Conservation (phyloP, 2,113 vertebrate genomes). For the Alaudala cheleensis region DNA sequence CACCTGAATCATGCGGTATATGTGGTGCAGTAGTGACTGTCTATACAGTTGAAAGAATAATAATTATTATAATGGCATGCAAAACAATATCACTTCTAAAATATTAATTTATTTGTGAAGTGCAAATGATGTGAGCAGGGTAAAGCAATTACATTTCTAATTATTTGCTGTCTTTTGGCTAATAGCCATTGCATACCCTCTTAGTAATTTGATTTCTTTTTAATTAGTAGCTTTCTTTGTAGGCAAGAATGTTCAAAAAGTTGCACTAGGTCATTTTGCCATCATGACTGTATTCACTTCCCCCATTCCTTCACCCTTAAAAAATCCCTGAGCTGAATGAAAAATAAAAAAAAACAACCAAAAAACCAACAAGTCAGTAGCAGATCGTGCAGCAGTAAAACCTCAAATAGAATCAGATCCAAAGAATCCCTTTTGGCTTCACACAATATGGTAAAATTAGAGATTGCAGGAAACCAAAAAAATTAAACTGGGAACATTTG, state of each 20-base stretch:
- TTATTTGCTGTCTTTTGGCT: slow-evolving; percentile 53
- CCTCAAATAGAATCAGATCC: slow-evolving; percentile 76
- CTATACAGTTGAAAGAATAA: background rate
- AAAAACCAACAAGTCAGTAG: slow-evolving; percentile 57
- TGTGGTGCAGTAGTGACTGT: background rate
- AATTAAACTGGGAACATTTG: slow-evolving; percentile 77
- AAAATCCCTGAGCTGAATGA: background rate
- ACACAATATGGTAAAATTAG: slow-evolving; percentile 81
- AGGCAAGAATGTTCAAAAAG: slow-evolving; percentile 19
- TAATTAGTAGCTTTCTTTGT: slow-evolving; percentile 56
- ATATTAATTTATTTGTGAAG: slow-evolving; percentile 50
- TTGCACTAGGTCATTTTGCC: slow-evolving; percentile 42
- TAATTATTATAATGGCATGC: background rate
- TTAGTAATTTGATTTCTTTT: slow-evolving; percentile 58
- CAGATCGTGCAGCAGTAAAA: slow-evolving; percentile 73
- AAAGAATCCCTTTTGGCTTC: slow-evolving; percentile 79
- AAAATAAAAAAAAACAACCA: background rate
- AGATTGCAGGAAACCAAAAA: slow-evolving; percentile 79
- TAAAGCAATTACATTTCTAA: slow-evolving; percentile 53
- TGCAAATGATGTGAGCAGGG: slow-evolving; percentile 1
- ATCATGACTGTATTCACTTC: slow-evolving; percentile 17
- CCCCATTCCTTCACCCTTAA: slow-evolving; percentile 1
- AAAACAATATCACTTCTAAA: slow-evolving; percentile 8
- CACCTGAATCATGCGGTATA: background rate
- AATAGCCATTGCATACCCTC: slow-evolving; percentile 9